phyloP scores from a whole-genome alignment of 2,888 invertebrate species.

The Hyles lineata region DNA sequence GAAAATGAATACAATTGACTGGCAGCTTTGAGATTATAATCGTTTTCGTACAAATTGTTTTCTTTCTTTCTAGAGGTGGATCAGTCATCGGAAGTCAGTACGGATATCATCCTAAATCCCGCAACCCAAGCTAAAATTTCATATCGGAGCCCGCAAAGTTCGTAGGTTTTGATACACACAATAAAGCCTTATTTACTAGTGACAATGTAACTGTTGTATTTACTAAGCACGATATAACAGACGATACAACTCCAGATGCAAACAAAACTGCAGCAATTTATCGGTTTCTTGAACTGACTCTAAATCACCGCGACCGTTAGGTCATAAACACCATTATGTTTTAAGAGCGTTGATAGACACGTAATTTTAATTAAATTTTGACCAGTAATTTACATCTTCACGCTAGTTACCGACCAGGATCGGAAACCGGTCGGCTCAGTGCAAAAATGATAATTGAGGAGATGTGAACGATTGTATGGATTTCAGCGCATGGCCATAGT shows the following conservation, averaged over 20 bases:
- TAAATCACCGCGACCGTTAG: constrained; percentile 5
- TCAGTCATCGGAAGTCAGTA: too few relatives aligned
- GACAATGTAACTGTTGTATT: too few relatives aligned
- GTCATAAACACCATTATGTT: constrained; percentile 32
- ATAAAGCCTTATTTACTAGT: too few relatives aligned
- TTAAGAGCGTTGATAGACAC: constrained; percentile 32
- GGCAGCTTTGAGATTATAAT: too few relatives aligned
- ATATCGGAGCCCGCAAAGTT: too few relatives aligned
- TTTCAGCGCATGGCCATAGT: constrained; percentile 24
- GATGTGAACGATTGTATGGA: constrained; percentile 26
- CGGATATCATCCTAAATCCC: too few relatives aligned
- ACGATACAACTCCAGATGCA: background rate
- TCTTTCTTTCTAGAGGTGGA: too few relatives aligned
- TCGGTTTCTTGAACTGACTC: constrained; percentile 23
- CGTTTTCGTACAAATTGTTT: too few relatives aligned
- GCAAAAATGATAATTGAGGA: constrained; percentile 30
- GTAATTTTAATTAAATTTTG: constrained; percentile 38
- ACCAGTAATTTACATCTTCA: constrained; percentile 41
- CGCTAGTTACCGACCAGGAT: constrained; percentile 37
- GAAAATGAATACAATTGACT: too few relatives aligned
- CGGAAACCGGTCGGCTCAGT: constrained; percentile 26
- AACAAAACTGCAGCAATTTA: constrained; percentile 20
- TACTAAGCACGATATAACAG: too few relatives aligned
- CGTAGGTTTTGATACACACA: too few relatives aligned
- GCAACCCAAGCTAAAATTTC: too few relatives aligned